These are phyloP conservation scores for Antrozous pallidus DNA, from an alignment of 2,797 vertebrate genomes.

Conservation along the genomic window DNA sequence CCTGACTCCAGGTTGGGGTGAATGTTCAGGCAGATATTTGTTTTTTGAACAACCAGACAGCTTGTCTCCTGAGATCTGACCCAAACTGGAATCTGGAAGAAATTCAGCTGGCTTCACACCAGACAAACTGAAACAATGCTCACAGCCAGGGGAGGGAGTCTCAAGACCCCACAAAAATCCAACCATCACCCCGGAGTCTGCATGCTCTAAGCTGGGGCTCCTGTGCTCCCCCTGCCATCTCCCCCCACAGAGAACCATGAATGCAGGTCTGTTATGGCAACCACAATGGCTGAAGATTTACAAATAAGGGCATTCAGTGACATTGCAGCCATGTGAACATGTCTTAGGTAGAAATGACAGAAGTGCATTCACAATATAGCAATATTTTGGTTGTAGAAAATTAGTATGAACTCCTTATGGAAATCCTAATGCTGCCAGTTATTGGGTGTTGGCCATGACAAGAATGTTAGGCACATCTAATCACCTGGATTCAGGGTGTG, in stretches of 20 bases:
- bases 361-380: neutral
- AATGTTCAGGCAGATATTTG: slow-evolving; percentile 37
- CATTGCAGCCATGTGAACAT: neutral
- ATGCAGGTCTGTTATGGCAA: neutral
- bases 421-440: neutral
- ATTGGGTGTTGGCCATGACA: neutral
- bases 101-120: slow-evolving; percentile 70
- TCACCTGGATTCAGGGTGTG: neutral
- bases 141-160: neutral
- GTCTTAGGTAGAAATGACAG: neutral
- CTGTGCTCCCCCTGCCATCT: accelerated
- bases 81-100: slow-evolving; percentile 68
- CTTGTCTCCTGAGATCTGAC: slow-evolving; percentile 73
- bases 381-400: neutral
- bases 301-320: neutral
- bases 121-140: slow-evolving; percentile 61
- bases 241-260: neutral
- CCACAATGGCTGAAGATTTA: neutral
- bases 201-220: neutral
- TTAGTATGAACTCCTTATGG: neutral
- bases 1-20: neutral
- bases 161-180: neutral
- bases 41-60: slow-evolving; percentile 54
- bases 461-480: neutral
- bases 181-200: neutral